Evolutionary conservation across 2,888 invertebrate species (phyloP).

Genomic region (Argyresthia goedartella): DNA sequence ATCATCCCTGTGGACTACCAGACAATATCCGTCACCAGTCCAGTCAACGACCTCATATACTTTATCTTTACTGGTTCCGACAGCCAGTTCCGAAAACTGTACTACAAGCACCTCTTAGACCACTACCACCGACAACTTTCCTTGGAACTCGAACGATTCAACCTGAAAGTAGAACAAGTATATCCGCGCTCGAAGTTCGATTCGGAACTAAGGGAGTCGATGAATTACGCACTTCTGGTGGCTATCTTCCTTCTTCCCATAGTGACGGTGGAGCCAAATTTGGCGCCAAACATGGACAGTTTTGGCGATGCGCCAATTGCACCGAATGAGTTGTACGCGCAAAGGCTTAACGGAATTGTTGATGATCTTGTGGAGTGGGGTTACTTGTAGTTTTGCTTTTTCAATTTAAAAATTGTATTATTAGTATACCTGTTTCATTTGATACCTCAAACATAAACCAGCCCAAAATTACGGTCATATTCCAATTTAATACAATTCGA

Average conservation of each 20-base stretch:
- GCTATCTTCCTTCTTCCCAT: slow-evolving; percentile 27
- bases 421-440: no score
- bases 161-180: slow-evolving; percentile 23
- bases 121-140: slow-evolving; percentile 26
- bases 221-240: slow-evolving; percentile 26
- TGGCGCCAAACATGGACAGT: slow-evolving; percentile 23
- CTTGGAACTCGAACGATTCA: slow-evolving; percentile 22
- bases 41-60: slow-evolving; percentile 37
- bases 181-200: slow-evolving; percentile 34
- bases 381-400: slow-evolving; percentile 17
- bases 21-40: slow-evolving; percentile 31
- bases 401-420: no score
- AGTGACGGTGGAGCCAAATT: slow-evolving; percentile 23
- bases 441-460: no score
- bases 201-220: slow-evolving; percentile 28
- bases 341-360: slow-evolving; percentile 33
- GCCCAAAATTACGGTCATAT: no score
- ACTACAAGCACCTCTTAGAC: slow-evolving; percentile 22
- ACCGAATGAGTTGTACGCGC: slow-evolving; percentile 23
- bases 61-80: slow-evolving; percentile 42
- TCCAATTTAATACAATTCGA: no score
- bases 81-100: slow-evolving; percentile 28
- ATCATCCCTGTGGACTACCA: slow-evolving; percentile 41
- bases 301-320: slow-evolving; percentile 17
- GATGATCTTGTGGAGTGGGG: slow-evolving; percentile 34